Conservation (phyloP, 2,113 vertebrate species). For the Grallaria varia region DNA sequence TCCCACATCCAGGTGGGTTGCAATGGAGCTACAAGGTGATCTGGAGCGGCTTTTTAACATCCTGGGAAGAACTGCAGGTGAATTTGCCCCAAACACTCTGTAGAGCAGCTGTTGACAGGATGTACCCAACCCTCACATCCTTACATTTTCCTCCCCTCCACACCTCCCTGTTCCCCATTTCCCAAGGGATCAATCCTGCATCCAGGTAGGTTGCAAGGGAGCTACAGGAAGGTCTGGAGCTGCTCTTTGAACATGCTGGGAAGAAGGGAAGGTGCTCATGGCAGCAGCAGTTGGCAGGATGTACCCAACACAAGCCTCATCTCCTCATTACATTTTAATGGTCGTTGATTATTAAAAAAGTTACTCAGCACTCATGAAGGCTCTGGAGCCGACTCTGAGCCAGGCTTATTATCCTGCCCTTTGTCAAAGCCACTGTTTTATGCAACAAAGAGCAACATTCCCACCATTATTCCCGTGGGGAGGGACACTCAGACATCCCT, state of each 20-base stretch:
- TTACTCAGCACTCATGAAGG: not conserved
- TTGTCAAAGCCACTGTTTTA: not conserved
- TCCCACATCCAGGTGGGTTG: rapidly evolving
- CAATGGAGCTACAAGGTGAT: not conserved
- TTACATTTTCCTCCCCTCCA: not conserved
- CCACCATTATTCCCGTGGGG: rapidly evolving
- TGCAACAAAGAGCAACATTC: not conserved
- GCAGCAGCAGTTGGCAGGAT: no score
- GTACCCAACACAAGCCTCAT: not conserved
- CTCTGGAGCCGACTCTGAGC: not conserved
- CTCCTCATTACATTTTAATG: not conserved
- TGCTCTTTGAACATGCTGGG: rapidly evolving
- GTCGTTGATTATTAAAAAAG: not conserved
- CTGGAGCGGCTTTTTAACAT: rapidly evolving
- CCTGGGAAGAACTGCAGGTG: rapidly evolving
- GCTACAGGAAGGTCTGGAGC: no score
- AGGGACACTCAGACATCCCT: not conserved
- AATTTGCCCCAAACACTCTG: not conserved
- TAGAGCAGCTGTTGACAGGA: no score
- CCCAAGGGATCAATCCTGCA: not conserved
- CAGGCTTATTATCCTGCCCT: not conserved
- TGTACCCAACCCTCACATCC: not conserved
- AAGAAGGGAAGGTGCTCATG: not conserved
- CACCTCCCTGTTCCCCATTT: not conserved
- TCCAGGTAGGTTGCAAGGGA: rapidly evolving